Evolutionary conservation across 2,113 vertebrate genomes (phyloP).

Genomic region (Phainopepla nitens): DNA sequence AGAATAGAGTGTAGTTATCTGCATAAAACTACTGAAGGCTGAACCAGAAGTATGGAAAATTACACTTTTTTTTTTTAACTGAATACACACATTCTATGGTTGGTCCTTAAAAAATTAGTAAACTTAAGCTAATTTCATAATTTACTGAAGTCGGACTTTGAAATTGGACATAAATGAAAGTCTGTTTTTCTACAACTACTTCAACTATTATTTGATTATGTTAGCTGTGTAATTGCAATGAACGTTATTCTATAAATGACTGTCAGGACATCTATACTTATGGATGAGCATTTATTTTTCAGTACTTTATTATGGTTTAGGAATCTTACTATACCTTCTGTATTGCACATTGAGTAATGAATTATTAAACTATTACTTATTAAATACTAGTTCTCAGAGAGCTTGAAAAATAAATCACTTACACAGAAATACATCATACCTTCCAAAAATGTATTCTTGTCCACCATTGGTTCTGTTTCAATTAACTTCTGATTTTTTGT

Average conservation of each 20-base stretch:
- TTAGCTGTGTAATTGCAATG: background rate
- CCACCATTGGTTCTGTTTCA: background rate
- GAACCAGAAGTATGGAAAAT: background rate
- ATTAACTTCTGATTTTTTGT: conserved; percentile 20
- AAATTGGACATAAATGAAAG: background rate
- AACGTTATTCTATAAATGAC: background rate
- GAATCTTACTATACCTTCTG: background rate
- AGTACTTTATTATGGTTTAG: background rate
- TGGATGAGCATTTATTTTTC: background rate
- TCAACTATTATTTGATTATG: background rate
- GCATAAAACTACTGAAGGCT: background rate
- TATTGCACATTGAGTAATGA: background rate
- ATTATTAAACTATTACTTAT: background rate
- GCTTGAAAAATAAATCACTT: background rate
- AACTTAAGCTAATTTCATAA: background rate
- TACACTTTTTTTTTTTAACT: background rate
- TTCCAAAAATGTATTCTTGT: conserved; percentile 19
- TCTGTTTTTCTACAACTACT: background rate
- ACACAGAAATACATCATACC: conserved; percentile 44
- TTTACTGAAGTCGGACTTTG: background rate
- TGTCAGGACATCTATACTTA: background rate
- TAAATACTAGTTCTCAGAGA: background rate
- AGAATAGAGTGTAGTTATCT: background rate
- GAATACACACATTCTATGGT: background rate
- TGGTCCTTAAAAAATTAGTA: background rate